Conservation (phyloP, 1,140 invertebrate species). For the Triops cancriformis region DNA sequence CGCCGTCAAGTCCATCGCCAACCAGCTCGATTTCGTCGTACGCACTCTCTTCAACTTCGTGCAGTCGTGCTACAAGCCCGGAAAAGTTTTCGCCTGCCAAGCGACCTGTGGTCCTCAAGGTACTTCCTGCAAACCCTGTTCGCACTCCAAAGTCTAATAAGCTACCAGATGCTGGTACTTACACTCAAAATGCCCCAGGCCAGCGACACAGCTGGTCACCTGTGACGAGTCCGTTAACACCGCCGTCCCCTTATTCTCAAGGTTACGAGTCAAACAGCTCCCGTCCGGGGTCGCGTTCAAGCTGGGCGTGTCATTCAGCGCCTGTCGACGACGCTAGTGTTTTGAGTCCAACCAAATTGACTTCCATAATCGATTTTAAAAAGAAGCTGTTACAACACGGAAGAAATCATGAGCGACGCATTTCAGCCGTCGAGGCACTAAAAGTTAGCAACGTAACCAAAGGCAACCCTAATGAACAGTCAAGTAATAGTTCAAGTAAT, state of each 20-base stretch:
- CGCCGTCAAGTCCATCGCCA: not conserved
- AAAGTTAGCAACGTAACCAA: conserved; percentile 49
- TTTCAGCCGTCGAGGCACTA: conserved; percentile 72
- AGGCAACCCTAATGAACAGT: conserved; percentile 38
- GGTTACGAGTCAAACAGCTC: conserved; percentile 30
- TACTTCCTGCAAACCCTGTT: not conserved
- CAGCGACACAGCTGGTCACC: conserved; percentile 47
- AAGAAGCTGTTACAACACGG: conserved; percentile 64
- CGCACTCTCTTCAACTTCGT: not conserved
- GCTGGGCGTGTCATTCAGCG: conserved; percentile 47
- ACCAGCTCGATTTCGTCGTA: not conserved
- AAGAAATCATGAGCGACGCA: conserved; percentile 52
- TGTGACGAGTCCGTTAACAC: conserved; percentile 37
- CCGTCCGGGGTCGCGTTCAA: conserved; percentile 35
- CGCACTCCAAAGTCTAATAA: not conserved
- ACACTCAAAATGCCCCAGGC: conserved; percentile 32
- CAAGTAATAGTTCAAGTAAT: conserved; percentile 44
- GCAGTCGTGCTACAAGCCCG: not conserved
- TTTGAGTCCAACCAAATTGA: conserved; percentile 40
- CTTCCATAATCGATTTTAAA: conserved; percentile 59
- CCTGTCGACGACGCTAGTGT: conserved; percentile 38
- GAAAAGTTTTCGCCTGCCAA: not conserved
- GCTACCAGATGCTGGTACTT: not conserved
- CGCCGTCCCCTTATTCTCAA: not conserved
- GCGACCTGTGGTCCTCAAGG: not conserved